Percentiles rank a stretch among this genome's conserved stretches.
Conservation (phyloP, 2,797 vertebrate species). For the Alosa sapidissima region DNA sequence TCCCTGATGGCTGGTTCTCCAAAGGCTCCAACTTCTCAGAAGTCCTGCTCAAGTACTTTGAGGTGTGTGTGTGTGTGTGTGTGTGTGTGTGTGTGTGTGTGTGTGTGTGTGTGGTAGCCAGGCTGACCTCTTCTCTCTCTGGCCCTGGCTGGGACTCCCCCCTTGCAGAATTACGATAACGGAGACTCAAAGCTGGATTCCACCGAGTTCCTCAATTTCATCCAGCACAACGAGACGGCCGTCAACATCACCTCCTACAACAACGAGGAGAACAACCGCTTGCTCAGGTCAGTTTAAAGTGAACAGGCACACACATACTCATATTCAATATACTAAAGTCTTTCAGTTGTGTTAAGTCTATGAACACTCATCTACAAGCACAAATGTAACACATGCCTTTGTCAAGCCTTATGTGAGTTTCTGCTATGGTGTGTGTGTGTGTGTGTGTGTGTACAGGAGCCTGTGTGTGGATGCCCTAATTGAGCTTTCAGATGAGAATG, state of each 20-base stretch:
- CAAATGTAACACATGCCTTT: no score
- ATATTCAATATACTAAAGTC: not conserved
- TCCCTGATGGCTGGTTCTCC: constrained; percentile 84
- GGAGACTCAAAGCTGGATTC: constrained; percentile 87
- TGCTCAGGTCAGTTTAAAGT: constrained; percentile 77
- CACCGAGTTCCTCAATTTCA: constrained; percentile 85
- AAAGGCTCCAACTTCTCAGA: constrained; percentile 86
- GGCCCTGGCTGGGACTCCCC: not conserved
- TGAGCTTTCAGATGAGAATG: constrained; percentile 91
- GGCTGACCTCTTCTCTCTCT: not conserved
- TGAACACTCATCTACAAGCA: no score
- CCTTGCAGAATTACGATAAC: constrained; percentile 79
- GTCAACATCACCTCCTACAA: constrained; percentile 83
- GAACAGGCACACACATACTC: not conserved
- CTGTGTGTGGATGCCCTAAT: constrained; percentile 92
- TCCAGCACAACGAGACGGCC: constrained; percentile 87
- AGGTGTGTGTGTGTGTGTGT: constrained; percentile 42
- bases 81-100: constrained; percentile 25
- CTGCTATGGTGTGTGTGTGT: no score
- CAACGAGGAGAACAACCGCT: constrained; percentile 80
- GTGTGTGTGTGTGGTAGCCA: not conserved
- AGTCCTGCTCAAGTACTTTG: constrained; percentile 73
- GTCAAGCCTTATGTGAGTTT: no score
- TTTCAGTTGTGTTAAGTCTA: not conserved
- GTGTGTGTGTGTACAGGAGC: constrained; percentile 70